Evolutionary conservation across 2,888 invertebrate genomes (phyloP).

Genomic region (Ryuthela nishihirai): DNA sequence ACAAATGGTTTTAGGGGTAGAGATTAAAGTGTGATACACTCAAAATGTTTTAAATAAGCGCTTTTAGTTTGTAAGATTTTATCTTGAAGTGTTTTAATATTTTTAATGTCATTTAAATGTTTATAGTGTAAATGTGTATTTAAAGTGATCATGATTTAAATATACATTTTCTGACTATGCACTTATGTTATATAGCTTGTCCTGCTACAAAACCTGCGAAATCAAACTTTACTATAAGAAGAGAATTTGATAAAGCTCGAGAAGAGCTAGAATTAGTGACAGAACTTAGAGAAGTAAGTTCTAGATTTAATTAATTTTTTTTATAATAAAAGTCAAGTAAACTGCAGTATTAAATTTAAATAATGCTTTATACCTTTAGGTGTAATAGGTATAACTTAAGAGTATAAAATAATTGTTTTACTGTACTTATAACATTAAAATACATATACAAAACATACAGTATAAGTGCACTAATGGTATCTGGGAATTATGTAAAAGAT

Average conservation of each 20-base stretch:
- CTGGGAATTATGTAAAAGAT: neutral
- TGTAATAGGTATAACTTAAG: no score
- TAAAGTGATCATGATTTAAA: neutral
- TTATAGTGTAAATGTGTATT: neutral
- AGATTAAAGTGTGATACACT: no score
- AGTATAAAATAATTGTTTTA: neutral
- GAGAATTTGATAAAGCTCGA: slow-evolving; percentile 85
- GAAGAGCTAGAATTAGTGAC: slow-evolving; percentile 82
- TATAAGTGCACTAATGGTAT: neutral
- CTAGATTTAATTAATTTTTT: no score
- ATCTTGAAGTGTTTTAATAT: no score
- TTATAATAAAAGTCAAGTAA: no score
- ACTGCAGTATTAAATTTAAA: no score
- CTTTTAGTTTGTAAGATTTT: no score
- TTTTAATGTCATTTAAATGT: no score
- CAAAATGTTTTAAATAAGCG: no score
- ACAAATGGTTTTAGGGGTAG: no score
- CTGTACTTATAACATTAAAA: neutral
- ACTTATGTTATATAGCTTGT: no score
- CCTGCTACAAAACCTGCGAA: slow-evolving; percentile 53
- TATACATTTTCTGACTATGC: neutral
- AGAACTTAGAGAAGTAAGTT: slow-evolving; percentile 69
- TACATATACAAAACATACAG: neutral
- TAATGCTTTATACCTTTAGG: no score
- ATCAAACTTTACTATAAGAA: slow-evolving; percentile 84